These are phyloP conservation scores for Rhagium mordax DNA, from an alignment of 2,888 invertebrate species.

Conservation along the genomic window DNA sequence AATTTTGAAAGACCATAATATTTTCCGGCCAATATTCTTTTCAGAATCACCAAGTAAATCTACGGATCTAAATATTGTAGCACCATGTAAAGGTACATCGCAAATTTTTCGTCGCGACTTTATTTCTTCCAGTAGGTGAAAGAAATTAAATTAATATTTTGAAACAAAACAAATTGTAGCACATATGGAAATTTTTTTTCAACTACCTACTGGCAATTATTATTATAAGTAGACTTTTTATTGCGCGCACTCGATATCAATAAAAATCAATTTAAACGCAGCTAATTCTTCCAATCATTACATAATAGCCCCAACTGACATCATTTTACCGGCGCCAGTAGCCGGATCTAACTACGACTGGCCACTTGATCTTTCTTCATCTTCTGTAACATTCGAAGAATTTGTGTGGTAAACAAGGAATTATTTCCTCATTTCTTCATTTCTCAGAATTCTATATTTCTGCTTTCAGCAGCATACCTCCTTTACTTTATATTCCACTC, in stretches of 20 bases:
- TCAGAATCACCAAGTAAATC: too few species aligned
- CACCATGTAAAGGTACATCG: too few species aligned
- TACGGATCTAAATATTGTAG: too few species aligned
- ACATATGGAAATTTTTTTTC: too few species aligned
- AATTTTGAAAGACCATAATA: too few species aligned
- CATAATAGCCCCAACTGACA: constrained; percentile 36
- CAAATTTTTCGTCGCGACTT: too few species aligned
- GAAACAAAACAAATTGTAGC: too few species aligned
- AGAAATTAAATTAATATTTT: too few species aligned
- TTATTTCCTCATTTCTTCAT: constrained; percentile 17
- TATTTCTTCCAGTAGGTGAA: too few species aligned
- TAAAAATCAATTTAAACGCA: constrained; percentile 5
- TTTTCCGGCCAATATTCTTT: too few species aligned
- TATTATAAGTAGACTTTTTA: not conserved
- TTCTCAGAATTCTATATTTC: not conserved
- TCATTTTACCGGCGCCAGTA: constrained; percentile 42
- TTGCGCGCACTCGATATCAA: not conserved
- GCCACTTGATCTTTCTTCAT: constrained; percentile 7
- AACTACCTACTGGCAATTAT: not conserved
- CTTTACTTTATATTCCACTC: not conserved
- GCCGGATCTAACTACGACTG: constrained; percentile 35
- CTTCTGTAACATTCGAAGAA: constrained; percentile 15
- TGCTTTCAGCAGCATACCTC: not conserved
- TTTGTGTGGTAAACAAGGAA: constrained; percentile 8
- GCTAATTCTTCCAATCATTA: constrained; percentile 27